phyloP scores from a whole-genome alignment of 2,113 vertebrate species.

The Zapornia atra region DNA sequence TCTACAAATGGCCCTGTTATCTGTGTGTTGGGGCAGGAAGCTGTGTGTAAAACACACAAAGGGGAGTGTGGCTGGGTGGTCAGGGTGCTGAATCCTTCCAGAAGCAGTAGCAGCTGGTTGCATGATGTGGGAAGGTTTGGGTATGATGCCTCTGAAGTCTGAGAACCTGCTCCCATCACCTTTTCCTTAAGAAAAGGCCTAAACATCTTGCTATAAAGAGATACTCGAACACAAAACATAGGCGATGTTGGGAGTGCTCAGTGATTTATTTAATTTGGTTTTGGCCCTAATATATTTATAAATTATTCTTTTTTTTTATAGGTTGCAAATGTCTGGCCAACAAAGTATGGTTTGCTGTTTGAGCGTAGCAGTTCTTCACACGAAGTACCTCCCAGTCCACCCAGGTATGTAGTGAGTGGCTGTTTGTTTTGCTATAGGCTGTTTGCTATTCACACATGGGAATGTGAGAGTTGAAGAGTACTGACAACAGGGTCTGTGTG shows the following conservation, averaged over 20 bases:
- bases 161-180: not conserved
- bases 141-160: not conserved
- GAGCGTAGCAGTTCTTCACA: conserved; percentile 86
- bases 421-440: not conserved
- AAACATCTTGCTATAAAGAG: fast-evolving
- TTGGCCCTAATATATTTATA: not conserved
- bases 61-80: not conserved
- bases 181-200: not conserved
- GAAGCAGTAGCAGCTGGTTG: not conserved
- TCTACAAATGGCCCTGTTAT: not conserved
- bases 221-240: not conserved
- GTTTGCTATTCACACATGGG: not conserved
- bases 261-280: not conserved
- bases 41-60: not conserved
- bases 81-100: not conserved
- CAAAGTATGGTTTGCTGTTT: conserved; percentile 92
- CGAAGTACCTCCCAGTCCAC: conserved; percentile 82
- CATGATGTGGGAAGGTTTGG: not conserved
- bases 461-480: not conserved
- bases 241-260: no score
- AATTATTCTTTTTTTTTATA: conserved; percentile 31
- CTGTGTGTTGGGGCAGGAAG: not conserved
- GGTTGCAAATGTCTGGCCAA: conserved; percentile 94
- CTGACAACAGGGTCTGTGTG: not conserved
- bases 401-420: conserved; percentile 75